These are phyloP conservation scores for Pomacea maculata DNA, from an alignment of 1,140 invertebrate genomes.

Conservation along the genomic window DNA sequence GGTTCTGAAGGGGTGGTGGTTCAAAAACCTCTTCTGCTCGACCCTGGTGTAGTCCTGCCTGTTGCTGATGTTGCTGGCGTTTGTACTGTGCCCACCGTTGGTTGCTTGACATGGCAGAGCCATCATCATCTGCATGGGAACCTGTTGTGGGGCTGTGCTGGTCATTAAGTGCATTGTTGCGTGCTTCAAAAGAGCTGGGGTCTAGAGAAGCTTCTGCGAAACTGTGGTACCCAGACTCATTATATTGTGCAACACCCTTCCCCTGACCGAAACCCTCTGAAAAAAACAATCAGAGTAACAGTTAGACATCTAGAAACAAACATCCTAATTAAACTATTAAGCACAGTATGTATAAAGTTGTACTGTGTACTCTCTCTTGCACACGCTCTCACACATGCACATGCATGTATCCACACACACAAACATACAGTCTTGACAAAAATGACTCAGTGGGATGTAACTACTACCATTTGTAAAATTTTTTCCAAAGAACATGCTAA, in stretches of 20 bases:
- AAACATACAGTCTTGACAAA: too few relatives aligned
- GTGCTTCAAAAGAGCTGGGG: slow-evolving; percentile 57
- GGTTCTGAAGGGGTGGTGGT: slow-evolving; percentile 16
- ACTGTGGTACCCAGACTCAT: slow-evolving; percentile 40
- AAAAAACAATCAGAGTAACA: background rate
- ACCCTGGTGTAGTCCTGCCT: slow-evolving; percentile 3
- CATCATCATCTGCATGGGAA: slow-evolving; percentile 10
- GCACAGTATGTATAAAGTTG: too few relatives aligned
- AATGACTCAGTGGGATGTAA: too few relatives aligned
- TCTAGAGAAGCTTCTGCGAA: slow-evolving; percentile 45
- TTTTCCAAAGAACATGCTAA: too few relatives aligned
- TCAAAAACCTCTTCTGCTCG: slow-evolving; percentile 20
- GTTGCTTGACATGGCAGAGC: background rate
- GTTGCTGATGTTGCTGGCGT: background rate
- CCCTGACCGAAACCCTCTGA: slow-evolving; percentile 6
- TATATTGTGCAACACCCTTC: slow-evolving; percentile 26
- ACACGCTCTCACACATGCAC: too few relatives aligned
- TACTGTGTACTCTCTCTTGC: too few relatives aligned
- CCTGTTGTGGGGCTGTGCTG: slow-evolving; percentile 20
- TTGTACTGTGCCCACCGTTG: slow-evolving; percentile 15
- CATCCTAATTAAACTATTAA: too few relatives aligned
- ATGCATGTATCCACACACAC: too few relatives aligned
- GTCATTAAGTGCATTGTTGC: slow-evolving; percentile 47
- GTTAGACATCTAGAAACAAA: too few relatives aligned
- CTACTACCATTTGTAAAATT: too few relatives aligned